Conservation (phyloP, 2,888 invertebrate genomes). For the Eilema depressum region DNA sequence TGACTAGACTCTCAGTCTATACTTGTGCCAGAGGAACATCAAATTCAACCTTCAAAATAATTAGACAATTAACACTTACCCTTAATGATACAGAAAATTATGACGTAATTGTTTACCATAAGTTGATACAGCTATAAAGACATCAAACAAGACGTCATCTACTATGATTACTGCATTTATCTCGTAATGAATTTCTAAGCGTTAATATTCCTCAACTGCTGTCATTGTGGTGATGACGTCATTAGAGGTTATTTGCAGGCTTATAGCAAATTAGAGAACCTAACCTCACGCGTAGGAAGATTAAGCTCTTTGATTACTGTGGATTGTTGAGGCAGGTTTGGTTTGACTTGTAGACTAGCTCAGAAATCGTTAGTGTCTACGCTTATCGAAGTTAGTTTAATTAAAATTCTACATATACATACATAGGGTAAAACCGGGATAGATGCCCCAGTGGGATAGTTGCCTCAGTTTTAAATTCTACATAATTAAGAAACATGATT, state of each 20-base stretch:
- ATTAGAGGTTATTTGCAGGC: background rate
- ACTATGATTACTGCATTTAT: background rate
- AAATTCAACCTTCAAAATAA: background rate
- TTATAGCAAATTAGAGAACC: background rate
- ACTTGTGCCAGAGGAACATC: background rate
- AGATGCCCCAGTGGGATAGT: no score
- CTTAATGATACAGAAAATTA: background rate
- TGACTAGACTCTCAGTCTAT: no score
- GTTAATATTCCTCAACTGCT: background rate
- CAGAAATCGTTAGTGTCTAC: no score
- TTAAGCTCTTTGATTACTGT: background rate
- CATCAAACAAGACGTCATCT: background rate
- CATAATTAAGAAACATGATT: no score
- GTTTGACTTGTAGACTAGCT: no score
- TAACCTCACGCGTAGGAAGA: background rate
- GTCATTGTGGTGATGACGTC: background rate
- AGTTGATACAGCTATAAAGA: background rate
- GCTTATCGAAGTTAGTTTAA: no score
- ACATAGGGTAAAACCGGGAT: no score
- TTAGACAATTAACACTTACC: background rate
- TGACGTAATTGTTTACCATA: background rate
- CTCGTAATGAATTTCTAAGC: slow-evolving; percentile 3
- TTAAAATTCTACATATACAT: no score
- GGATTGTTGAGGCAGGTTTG: background rate
- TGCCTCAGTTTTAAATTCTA: no score